Percentiles rank a stretch among this genome's conserved stretches.
These are phyloP conservation scores for Callionymus lyra DNA, from an alignment of 2,113 vertebrate species.

Conservation along the genomic window DNA sequence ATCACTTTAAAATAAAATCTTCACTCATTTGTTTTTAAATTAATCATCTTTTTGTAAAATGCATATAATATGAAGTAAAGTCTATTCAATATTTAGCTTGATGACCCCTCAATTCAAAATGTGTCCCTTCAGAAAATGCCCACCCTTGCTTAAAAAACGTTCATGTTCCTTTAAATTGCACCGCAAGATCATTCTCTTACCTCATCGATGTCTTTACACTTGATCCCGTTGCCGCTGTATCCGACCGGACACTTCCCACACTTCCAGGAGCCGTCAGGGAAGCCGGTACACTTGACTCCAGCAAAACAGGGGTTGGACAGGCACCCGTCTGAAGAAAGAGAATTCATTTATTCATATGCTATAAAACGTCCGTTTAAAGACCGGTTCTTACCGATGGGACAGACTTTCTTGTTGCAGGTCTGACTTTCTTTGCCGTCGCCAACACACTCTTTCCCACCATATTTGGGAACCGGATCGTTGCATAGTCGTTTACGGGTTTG, in stretches of 20 bases:
- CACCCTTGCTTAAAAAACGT: no score
- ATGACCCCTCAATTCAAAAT: no score
- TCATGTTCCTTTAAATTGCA: no score
- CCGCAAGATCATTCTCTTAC: constrained; percentile 55
- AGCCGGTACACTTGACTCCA: constrained; percentile 82
- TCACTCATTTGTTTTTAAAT: no score
- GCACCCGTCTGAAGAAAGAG: constrained; percentile 79
- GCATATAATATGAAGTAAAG: no score
- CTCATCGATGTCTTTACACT: constrained; percentile 90
- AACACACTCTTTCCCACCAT: constrained; percentile 85
- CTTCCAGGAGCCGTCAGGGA: constrained; percentile 91
- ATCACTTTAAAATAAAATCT: no score
- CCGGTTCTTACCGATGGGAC: constrained; percentile 61
- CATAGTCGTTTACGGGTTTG: constrained; percentile 87
- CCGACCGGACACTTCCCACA: constrained; percentile 88
- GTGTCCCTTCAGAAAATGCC: no score
- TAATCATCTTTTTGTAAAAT: no score
- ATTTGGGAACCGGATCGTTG: constrained; percentile 84
- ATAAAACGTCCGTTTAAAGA: not conserved
- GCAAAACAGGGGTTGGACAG: constrained; percentile 95
- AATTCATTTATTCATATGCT: not conserved
- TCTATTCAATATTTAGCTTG: no score
- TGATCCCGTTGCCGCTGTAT: constrained; percentile 84
- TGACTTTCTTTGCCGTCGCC: constrained; percentile 75
- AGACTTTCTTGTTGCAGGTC: constrained; percentile 76